Conservation (phyloP, 2,888 invertebrate genomes). For the Macrosiphum euphorbiae region DNA sequence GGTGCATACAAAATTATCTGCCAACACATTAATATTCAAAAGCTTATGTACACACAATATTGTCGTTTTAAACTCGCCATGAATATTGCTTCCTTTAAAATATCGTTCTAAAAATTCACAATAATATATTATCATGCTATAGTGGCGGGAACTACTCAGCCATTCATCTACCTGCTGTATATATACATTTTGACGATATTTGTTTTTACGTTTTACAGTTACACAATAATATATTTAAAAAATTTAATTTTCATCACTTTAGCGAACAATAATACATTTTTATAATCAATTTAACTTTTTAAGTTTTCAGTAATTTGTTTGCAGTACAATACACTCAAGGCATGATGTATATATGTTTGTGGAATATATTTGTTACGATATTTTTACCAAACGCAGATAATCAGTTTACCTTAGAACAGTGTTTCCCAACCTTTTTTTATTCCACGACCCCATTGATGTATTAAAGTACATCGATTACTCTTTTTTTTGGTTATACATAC, state of each 20-base stretch:
- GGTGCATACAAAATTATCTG: constrained; percentile 42
- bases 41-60: constrained; percentile 47
- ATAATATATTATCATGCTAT: not conserved
- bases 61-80: constrained; percentile 20
- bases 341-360: not conserved
- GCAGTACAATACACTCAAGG: not conserved
- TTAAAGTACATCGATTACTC: not conserved
- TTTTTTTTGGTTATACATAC: not conserved
- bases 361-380: not conserved
- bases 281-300: not conserved
- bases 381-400: not conserved
- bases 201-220: not conserved
- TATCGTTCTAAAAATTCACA: not conserved
- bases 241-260: not conserved
- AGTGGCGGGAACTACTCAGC: not conserved
- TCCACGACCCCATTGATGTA: not conserved
- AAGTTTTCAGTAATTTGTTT: not conserved
- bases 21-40: constrained; percentile 52
- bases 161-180: not conserved
- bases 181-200: not conserved
- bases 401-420: not conserved
- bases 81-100: constrained; percentile 16
- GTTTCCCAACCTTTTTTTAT: not conserved
- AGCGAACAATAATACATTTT: not conserved
- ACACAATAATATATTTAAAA: not conserved